These are phyloP conservation scores for Hemithea aestivaria DNA, from an alignment of 2,888 invertebrate species.

Conservation along the genomic window DNA sequence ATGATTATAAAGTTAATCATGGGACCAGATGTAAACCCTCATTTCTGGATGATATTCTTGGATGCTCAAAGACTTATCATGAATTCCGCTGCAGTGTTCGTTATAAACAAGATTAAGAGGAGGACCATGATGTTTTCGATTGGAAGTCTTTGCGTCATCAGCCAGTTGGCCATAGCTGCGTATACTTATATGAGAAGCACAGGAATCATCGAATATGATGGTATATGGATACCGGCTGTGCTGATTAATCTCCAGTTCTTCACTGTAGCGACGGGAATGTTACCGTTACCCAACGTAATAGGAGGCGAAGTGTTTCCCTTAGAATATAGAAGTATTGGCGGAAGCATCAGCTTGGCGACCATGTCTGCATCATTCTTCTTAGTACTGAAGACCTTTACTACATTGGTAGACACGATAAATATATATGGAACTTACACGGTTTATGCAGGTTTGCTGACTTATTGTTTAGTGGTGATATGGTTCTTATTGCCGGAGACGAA, in stretches of 20 bases:
- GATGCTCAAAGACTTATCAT: slow-evolving; percentile 80
- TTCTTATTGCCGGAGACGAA: slow-evolving; percentile 82
- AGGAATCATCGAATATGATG: slow-evolving; percentile 40
- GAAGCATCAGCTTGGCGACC: slow-evolving; percentile 78
- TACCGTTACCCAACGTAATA: slow-evolving; percentile 84
- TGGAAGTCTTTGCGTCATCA: slow-evolving; percentile 74
- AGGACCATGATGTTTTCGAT: slow-evolving; percentile 80
- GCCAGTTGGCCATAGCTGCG: slow-evolving; percentile 73
- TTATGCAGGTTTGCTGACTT: slow-evolving; percentile 73
- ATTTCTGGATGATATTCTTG: slow-evolving; percentile 81
- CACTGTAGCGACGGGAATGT: slow-evolving; percentile 76
- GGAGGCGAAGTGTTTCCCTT: slow-evolving; percentile 84
- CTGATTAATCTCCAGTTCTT: slow-evolving; percentile 75
- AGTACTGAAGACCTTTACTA: slow-evolving; percentile 80
- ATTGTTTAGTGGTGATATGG: slow-evolving; percentile 74
- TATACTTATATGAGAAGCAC: slow-evolving; percentile 50
- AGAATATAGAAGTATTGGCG: slow-evolving; percentile 79
- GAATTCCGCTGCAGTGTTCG: slow-evolving; percentile 77
- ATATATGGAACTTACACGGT: slow-evolving; percentile 77
- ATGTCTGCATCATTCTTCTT: slow-evolving; percentile 79
- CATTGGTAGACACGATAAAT: slow-evolving; percentile 68
- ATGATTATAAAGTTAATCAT: slow-evolving; percentile 77
- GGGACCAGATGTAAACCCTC: slow-evolving; percentile 77
- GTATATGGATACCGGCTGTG: slow-evolving; percentile 65
- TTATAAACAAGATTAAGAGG: slow-evolving; percentile 79